Conservation (phyloP, 2,888 invertebrate species). For the Ophion obscuratus region DNA sequence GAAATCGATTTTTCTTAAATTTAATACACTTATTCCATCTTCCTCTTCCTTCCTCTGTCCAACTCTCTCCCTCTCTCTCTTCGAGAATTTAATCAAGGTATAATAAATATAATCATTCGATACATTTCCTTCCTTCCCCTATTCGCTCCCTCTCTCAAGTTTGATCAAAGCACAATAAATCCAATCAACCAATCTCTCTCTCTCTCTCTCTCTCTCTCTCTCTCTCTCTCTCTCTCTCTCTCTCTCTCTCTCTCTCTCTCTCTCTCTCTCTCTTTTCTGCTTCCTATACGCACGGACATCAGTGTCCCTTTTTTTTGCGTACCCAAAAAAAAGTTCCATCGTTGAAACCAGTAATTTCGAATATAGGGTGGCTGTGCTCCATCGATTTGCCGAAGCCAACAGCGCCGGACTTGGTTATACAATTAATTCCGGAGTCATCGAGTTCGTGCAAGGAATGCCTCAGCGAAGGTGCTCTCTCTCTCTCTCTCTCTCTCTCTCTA, state of each 20-base stretch:
- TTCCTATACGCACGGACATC: neutral
- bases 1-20: neutral
- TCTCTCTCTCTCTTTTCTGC: neutral
- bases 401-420: too few relatives aligned
- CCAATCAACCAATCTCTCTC: neutral
- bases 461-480: too few relatives aligned
- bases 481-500: too few relatives aligned
- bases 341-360: neutral
- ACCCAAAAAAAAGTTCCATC: neutral
- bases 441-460: too few relatives aligned
- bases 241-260: too few relatives aligned
- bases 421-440: too few relatives aligned
- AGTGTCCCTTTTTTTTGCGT: neutral
- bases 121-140: neutral
- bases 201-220: neutral
- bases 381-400: too few relatives aligned
- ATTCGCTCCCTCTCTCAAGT: too few relatives aligned
- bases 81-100: neutral
- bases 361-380: too few relatives aligned
- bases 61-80: neutral
- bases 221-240: too few relatives aligned
- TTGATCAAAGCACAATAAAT: neutral
- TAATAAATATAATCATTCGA: neutral
- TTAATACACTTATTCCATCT: neutral
- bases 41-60: neutral